Base-by-base conservation (phyloP, 1,140 invertebrate genomes). In the Melanaphis sacchari region DNA sequence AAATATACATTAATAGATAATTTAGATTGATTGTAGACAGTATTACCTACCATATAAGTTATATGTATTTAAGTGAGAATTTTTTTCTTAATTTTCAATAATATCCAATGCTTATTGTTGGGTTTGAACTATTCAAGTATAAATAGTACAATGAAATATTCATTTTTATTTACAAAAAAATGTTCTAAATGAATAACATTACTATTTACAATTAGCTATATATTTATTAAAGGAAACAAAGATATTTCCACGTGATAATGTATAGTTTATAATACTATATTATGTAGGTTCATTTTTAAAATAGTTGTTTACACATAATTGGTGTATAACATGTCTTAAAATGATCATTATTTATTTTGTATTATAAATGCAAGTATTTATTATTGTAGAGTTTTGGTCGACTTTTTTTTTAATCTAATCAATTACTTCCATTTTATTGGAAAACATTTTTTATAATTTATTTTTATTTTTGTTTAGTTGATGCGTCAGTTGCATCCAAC, bases 401-500 rank as follows among this genome's bases (percentile, higher is more conserved):
- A 43, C 43, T 43, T 43, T 43, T 43, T 43, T 0, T 4, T 8
- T 8, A 43, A 43, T 43, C 0, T 15, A 11, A 59, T 31, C 7
- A 59, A 59, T 66, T 66, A 8, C 31, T 66, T 66, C 1, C 31
- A 11, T 66, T 66, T 66, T 31, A 11, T 66, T 66, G 26, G 2
- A 76, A 76, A n/a, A 76, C 15, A n/a, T n/a, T n/a, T 76, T 76
- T 3, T n/a, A 15, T 36, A n/a, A 76, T 76, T 76, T 76, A 6
- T 36, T 59, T 87, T 36, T 4, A n/a, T 91, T 92, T 49, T 8
- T 38, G 31, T 84, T 84, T 82, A 93, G 91, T 85, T 93, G 46
- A 93, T 93, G 91, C 91, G 91, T 82, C 91, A 93, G 41, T 54
- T 93, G 81, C 91, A 84, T 7, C 91, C 91, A 0, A 84, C 91